Base-by-base conservation (phyloP, 2,888 invertebrate species). In the Mimachlamys varia region DNA sequence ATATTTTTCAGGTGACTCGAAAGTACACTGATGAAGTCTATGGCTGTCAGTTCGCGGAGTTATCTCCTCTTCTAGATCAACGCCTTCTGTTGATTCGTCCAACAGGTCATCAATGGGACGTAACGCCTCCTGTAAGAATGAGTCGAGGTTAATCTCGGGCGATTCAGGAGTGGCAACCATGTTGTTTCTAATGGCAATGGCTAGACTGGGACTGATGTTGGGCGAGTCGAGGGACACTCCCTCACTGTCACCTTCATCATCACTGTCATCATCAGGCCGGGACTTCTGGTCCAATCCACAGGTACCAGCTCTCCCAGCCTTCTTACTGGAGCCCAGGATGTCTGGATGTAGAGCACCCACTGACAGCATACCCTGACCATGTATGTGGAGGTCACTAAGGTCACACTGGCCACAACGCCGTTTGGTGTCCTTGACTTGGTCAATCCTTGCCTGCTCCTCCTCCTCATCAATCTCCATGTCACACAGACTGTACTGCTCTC, bases 81-180 rank as follows among this genome's bases (percentile, higher is more conserved):
- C 44, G 13, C 76, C 76, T 27, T 76, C 76, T 33, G 33, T 2
- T 33, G 76, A 76, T 15, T 76, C 76, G 2, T 76, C 76, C 76
- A 93, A 53, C 10, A 93, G 90, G 62, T 94, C 92, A 92, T 94
- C 94, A 17, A 94, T 89, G 0, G 94, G 92, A 87, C 92, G 92
- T 27, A 94, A 87, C 17, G 94, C 94, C 89, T 93, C 92, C 27
- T 91, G 91, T 27, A 94, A 89, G 37, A 94, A 94, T 33, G 88
- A 89, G 88, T 92, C 89, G 1, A 92, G 58, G 58, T 62, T 88
- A 12, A 76, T 55, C 22, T 49, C 58, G 22, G 89, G 44, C 13
- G 89, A 87, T 55, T 91, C 89, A 12, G 88, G 88, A 55, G 76
- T 76, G 33, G 76, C 27, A 27, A 76, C 33, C 27, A 44, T 19